Conservation (phyloP, 2,113 vertebrate genomes). For the Hassar affinis region DNA sequence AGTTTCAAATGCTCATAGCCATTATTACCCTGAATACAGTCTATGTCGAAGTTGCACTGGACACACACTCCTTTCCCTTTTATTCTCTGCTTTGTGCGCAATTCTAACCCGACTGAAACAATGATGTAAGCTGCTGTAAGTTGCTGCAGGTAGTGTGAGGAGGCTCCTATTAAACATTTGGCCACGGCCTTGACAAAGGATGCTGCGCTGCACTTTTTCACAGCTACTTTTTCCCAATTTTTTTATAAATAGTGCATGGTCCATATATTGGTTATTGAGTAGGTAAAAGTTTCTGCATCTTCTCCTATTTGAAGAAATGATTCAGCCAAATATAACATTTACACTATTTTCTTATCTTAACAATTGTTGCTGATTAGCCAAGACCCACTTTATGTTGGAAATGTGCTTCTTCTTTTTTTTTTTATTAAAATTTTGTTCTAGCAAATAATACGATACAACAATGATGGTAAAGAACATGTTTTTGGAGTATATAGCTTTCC, state of each 20-base stretch:
- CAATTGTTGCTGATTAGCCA: not conserved
- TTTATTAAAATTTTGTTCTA: not conserved
- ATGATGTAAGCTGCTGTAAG: conserved; percentile 59
- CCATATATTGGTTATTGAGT: conserved; percentile 50
- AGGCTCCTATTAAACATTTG: conserved; percentile 46
- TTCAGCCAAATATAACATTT: not conserved
- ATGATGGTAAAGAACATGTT: not conserved
- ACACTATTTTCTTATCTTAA: not conserved
- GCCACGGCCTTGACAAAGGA: conserved; percentile 44
- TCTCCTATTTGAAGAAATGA: conserved; percentile 20
- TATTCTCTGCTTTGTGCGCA: conserved; percentile 31
- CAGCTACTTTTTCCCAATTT: conserved; percentile 47
- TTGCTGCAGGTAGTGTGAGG: conserved; percentile 46
- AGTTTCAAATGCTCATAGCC: conserved; percentile 65
- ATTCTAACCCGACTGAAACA: conserved; percentile 47
- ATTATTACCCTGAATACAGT: conserved; percentile 46
- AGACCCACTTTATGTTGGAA: not conserved
- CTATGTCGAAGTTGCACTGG: conserved; percentile 43
- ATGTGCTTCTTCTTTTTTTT: not conserved
- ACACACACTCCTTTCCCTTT: conserved; percentile 43
- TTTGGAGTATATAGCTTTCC: not conserved
- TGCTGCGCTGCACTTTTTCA: conserved; percentile 51
- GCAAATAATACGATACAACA: not conserved
- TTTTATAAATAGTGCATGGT: conserved; percentile 57
- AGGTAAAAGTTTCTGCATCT: conserved; percentile 43